phyloP scores from a whole-genome alignment of 2,113 vertebrate species.

The Platanista minor region DNA sequence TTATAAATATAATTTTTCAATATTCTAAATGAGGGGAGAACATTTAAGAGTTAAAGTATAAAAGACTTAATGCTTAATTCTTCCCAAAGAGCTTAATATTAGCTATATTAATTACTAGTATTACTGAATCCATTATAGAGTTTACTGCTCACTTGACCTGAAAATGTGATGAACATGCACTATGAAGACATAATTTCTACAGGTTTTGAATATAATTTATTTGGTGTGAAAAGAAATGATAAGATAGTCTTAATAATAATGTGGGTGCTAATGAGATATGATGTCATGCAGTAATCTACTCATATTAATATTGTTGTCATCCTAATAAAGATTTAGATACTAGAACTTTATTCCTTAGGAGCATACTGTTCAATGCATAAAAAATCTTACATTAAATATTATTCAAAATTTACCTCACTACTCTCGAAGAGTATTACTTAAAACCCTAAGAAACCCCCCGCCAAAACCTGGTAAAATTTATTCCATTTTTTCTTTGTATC shows the following conservation, averaged over 20 bases:
- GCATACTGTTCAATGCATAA: neutral
- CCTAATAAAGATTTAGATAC: neutral
- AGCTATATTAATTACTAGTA: neutral
- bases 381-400: neutral
- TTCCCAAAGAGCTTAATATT: neutral
- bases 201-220: neutral
- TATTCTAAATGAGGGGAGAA: neutral
- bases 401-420: neutral
- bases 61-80: neutral
- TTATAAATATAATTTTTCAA: neutral
- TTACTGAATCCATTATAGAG: neutral
- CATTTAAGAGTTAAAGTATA: neutral
- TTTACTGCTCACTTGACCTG: neutral
- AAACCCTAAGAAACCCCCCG: neutral
- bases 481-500: constrained; percentile 76
- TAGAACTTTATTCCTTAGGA: neutral
- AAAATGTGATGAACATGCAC: neutral
- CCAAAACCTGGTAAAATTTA: constrained; percentile 77
- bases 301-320: neutral
- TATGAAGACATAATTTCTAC: neutral
- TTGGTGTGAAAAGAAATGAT: neutral
- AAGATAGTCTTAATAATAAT: neutral
- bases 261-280: neutral
- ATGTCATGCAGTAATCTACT: neutral
- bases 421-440: neutral